phyloP scores from a whole-genome alignment of 2,888 invertebrate species.

The Cephus pulcher region DNA sequence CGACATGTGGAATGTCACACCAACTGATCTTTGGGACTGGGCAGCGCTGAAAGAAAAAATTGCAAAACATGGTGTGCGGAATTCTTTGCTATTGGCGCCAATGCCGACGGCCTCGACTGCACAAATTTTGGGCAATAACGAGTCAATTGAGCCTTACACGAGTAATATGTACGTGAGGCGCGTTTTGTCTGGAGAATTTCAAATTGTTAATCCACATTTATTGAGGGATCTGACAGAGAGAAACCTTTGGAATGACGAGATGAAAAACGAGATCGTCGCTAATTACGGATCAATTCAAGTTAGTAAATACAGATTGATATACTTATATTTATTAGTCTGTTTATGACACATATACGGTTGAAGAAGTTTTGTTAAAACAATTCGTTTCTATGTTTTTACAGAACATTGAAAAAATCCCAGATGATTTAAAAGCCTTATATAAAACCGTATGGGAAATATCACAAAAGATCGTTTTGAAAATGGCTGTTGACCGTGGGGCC shows the following conservation, averaged over 20 bases:
- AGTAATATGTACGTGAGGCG: slow-evolving; percentile 74
- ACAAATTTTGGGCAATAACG: slow-evolving; percentile 76
- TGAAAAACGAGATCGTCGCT: slow-evolving; percentile 72
- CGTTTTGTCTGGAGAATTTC: slow-evolving; percentile 73
- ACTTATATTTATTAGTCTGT: neutral
- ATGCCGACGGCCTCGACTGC: slow-evolving; percentile 78
- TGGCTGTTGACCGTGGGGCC: slow-evolving; percentile 75
- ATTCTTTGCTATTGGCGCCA: slow-evolving; percentile 73
- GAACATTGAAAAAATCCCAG: slow-evolving; percentile 67
- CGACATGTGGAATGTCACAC: slow-evolving; percentile 91
- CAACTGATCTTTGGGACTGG: slow-evolving; percentile 71
- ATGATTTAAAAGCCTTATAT: slow-evolving; percentile 69
- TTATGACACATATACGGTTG: neutral
- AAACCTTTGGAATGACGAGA: slow-evolving; percentile 71
- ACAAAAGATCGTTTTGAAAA: slow-evolving; percentile 71
- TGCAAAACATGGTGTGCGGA: slow-evolving; percentile 71
- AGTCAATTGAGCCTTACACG: slow-evolving; percentile 74
- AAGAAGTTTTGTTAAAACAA: neutral
- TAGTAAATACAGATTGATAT: neutral
- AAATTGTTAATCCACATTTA: slow-evolving; percentile 73
- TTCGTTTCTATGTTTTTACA: neutral
- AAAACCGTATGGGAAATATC: slow-evolving; percentile 73
- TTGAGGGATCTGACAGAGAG: slow-evolving; percentile 71
- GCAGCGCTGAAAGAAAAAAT: slow-evolving; percentile 68
- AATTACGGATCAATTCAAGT: slow-evolving; percentile 71